phyloP scores from a whole-genome alignment of 2,113 vertebrate species.

The Sinosuthora webbiana region DNA sequence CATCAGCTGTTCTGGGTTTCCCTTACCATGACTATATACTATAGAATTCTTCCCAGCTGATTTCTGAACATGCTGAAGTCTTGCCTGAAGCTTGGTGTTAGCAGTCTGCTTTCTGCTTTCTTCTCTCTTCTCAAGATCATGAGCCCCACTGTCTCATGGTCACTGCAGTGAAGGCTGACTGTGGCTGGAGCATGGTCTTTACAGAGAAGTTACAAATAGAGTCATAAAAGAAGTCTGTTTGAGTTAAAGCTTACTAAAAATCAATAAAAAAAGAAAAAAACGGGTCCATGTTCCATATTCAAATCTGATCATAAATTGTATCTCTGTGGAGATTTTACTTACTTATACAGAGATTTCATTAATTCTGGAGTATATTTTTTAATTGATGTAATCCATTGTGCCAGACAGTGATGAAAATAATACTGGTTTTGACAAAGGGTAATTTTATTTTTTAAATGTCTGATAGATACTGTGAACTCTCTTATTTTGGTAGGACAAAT shows the following conservation, averaged over 20 bases:
- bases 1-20: background rate
- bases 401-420: background rate
- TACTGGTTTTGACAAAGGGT: background rate
- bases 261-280: background rate
- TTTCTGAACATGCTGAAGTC: background rate
- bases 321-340: background rate
- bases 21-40: background rate
- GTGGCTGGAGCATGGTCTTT: background rate
- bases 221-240: background rate
- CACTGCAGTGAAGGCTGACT: background rate
- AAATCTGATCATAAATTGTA: background rate
- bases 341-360: background rate
- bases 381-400: background rate
- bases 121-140: background rate
- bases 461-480: too few species aligned
- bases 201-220: background rate
- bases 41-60: background rate
- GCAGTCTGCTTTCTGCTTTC: background rate
- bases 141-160: background rate
- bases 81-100: background rate
- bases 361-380: background rate
- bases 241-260: background rate
- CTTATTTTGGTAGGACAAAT: background rate
- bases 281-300: background rate
- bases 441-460: background rate